These are phyloP conservation scores for Chiloscyllium plagiosum DNA, from an alignment of 2,113 vertebrate genomes.

Conservation along the genomic window DNA sequence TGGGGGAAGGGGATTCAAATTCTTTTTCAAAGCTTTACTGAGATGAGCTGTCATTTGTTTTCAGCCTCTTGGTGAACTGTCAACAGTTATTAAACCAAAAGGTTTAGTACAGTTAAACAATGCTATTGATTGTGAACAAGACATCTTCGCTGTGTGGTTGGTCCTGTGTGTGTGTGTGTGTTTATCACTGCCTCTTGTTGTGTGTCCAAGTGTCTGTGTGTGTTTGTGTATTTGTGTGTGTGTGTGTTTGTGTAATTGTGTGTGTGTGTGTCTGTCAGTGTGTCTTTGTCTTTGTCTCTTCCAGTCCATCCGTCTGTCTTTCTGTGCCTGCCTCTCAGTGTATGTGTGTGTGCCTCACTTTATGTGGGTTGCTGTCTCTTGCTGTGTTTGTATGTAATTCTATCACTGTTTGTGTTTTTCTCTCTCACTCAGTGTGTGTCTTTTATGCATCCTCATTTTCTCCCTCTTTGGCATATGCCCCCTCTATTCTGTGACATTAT, in stretches of 20 bases:
- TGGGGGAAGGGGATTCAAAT: neutral
- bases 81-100: conserved; percentile 3
- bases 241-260: neutral
- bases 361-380: neutral
- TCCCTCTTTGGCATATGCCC: neutral
- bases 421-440: neutral
- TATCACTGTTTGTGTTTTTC: neutral
- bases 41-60: neutral
- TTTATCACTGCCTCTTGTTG: neutral
- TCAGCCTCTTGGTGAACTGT: conserved; percentile 24
- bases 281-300: too few species aligned
- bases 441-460: neutral
- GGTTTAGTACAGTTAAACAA: neutral
- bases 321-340: neutral
- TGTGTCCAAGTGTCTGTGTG: neutral
- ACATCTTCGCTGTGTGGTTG: neutral
- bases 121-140: neutral
- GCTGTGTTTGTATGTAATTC: neutral
- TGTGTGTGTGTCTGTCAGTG: too few species aligned
- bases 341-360: neutral
- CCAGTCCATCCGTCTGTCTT: neutral
- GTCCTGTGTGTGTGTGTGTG: neutral
- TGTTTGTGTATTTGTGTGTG: too few species aligned
- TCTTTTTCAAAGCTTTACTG: neutral
- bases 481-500: neutral